phyloP scores from a whole-genome alignment of 2,113 vertebrate genomes.

The Montifringilla adamsi region DNA sequence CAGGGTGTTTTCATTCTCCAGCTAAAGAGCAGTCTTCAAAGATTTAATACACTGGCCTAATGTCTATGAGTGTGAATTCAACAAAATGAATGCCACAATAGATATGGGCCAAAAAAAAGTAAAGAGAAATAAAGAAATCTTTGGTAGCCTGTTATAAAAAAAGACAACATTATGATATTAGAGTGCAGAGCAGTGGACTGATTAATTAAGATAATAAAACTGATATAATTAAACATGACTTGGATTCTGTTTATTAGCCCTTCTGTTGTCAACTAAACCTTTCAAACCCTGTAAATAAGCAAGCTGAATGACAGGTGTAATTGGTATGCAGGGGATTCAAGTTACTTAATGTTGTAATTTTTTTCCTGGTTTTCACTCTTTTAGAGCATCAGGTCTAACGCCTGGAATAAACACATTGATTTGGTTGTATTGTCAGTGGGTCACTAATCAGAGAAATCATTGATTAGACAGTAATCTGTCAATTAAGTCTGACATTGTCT shows the following conservation, averaged over 20 bases:
- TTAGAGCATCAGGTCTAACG: background rate
- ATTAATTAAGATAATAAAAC: conserved; percentile 61
- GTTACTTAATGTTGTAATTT: background rate
- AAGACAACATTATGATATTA: background rate
- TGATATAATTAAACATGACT: conserved; percentile 46
- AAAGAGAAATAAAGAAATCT: background rate
- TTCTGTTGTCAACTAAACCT: conserved; percentile 39
- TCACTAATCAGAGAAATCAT: conserved; percentile 57
- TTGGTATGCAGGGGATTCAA: background rate
- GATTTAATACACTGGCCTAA: background rate
- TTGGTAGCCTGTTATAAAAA: background rate
- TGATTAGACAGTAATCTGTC: conserved; percentile 57
- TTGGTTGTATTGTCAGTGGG: conserved; percentile 15
- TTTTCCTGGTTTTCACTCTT: conserved; percentile 31
- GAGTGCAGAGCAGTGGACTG: background rate
- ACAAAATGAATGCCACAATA: background rate
- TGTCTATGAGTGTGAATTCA: background rate
- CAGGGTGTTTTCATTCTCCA: background rate
- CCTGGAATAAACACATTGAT: conserved; percentile 53
- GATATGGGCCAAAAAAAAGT: background rate
- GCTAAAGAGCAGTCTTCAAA: background rate
- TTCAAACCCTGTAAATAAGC: conserved; percentile 49
- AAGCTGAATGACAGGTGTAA: background rate
- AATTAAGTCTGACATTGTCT: conserved; percentile 47
- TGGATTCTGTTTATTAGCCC: conserved; percentile 26